Evolutionary conservation across 2,888 invertebrate species (phyloP).

Genomic region (Cryptophagus acutangulus): DNA sequence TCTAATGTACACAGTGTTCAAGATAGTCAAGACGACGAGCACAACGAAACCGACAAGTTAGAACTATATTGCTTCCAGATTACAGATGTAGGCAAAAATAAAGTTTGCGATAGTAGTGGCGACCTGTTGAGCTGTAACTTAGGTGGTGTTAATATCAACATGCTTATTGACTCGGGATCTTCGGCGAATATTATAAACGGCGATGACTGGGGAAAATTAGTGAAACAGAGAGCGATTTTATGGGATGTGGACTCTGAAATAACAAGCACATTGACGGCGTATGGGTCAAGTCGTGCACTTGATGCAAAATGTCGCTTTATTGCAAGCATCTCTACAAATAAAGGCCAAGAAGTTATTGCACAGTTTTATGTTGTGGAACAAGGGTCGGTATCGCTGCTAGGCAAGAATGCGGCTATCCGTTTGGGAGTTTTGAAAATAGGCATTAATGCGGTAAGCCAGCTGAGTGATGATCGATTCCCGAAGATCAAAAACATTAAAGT

Average conservation of each 20-base stretch:
- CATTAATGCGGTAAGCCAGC: conserved; percentile 12
- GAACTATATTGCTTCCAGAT: too few relatives aligned
- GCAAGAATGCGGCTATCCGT: conserved; percentile 22
- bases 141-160: conserved; percentile 19
- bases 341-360: conserved; percentile 15
- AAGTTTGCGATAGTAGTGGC: too few relatives aligned
- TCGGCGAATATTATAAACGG: conserved; percentile 22
- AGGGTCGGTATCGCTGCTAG: conserved; percentile 21
- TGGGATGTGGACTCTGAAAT: conserved; percentile 15
- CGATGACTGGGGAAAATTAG: conserved; percentile 19
- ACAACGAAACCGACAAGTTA: not conserved
- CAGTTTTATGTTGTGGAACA: conserved; percentile 21
- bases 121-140: conserved; percentile 18
- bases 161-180: conserved; percentile 24
- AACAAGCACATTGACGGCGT: conserved; percentile 16
- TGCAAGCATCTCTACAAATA: conserved; percentile 13
- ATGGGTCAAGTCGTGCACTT: conserved; percentile 13
- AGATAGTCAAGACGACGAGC: not conserved
- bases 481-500: conserved; percentile 23
- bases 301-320: conserved; percentile 15
- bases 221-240: conserved; percentile 14
- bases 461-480: conserved; percentile 18
- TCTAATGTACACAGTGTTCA: conserved; percentile 4
- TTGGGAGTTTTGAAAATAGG: conserved; percentile 25
- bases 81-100: too few relatives aligned